These are phyloP conservation scores for Brevimyrus niger DNA, from an alignment of 2,113 vertebrate genomes.

Conservation along the genomic window DNA sequence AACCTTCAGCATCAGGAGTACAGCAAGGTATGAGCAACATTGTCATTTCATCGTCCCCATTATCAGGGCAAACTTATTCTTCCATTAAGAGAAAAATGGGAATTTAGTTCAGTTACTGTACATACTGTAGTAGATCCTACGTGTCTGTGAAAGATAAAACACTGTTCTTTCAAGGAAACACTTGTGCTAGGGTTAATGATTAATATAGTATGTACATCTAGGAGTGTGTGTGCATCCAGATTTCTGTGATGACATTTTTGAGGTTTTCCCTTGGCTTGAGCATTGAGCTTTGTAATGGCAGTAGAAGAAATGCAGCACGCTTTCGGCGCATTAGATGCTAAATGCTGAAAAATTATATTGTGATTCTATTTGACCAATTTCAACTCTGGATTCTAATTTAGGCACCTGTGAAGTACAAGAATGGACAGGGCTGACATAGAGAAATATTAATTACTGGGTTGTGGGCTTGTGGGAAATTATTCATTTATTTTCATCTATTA, in stretches of 20 bases:
- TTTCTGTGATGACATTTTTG: not conserved
- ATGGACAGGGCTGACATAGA: not conserved
- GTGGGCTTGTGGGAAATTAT: not conserved
- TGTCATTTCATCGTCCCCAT: not conserved
- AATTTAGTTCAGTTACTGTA: conserved; percentile 30
- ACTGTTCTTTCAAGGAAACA: not conserved
- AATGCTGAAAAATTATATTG: not conserved
- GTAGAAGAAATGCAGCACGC: not conserved
- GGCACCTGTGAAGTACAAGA: not conserved
- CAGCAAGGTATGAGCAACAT: not conserved
- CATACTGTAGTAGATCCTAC: not conserved
- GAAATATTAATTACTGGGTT: not conserved
- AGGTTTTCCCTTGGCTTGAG: not conserved
- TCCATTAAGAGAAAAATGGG: not conserved
- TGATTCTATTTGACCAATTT: not conserved
- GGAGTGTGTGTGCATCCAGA: not conserved
- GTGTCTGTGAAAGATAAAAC: not conserved
- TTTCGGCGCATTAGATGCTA: not conserved
- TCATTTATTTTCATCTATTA: not conserved
- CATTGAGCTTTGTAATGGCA: not conserved
- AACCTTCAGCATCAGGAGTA: conserved; percentile 39
- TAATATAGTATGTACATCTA: not conserved
- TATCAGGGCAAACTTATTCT: not conserved
- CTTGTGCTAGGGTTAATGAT: not conserved
- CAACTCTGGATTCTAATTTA: not conserved